phyloP scores from a whole-genome alignment of 2,888 invertebrate genomes.

The Octonoba sinensis region DNA sequence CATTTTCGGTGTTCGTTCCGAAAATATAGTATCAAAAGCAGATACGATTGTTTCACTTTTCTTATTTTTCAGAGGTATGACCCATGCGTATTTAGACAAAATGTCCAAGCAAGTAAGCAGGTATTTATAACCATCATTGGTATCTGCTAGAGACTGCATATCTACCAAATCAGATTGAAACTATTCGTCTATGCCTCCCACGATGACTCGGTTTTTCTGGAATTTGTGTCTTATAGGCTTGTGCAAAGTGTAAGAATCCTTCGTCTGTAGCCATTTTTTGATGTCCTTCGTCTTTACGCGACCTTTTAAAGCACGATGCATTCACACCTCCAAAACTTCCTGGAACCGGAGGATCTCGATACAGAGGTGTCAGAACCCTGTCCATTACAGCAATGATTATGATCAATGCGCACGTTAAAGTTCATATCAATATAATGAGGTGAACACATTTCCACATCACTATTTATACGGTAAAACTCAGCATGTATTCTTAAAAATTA shows the following conservation, averaged over 20 bases:
- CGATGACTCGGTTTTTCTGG: conserved; percentile 49
- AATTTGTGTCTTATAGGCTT: conserved; percentile 43
- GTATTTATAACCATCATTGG: conserved; percentile 66
- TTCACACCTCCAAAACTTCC: too few species aligned
- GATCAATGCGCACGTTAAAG: not conserved
- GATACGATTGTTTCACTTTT: conserved; percentile 39
- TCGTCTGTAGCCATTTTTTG: conserved; percentile 50
- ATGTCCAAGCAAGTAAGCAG: conserved; percentile 67
- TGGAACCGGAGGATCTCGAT: too few species aligned
- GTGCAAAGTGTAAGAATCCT: conserved; percentile 57
- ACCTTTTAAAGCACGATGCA: conserved; percentile 21
- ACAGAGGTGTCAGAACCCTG: too few species aligned
- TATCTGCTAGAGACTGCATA: conserved; percentile 7
- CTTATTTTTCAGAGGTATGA: conserved; percentile 66
- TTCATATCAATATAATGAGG: not conserved
- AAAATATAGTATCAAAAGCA: conserved; percentile 64
- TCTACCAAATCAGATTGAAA: too few species aligned
- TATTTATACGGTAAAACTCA: too few species aligned
- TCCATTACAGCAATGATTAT: not conserved
- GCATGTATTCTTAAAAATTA: too few species aligned
- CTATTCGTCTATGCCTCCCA: conserved; percentile 64
- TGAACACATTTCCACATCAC: too few species aligned
- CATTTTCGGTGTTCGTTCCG: conserved; percentile 56
- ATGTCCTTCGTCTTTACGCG: conserved; percentile 30
- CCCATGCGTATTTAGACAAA: conserved; percentile 67